These are phyloP conservation scores for Nycticebus coucang DNA, from an alignment of 2,113 vertebrate genomes.

Conservation along the genomic window DNA sequence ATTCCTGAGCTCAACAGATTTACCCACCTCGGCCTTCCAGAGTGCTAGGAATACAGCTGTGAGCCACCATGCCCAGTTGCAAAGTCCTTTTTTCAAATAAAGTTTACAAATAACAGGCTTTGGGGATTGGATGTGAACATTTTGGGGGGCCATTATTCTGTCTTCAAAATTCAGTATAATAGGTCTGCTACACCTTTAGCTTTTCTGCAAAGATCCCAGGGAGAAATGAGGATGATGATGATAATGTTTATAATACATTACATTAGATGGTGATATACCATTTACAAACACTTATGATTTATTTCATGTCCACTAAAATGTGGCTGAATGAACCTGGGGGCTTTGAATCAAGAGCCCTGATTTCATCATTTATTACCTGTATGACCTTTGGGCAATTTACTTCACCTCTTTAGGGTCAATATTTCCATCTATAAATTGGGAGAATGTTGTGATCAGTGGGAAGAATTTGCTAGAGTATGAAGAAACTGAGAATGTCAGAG, in stretches of 20 bases:
- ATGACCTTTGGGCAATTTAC: neutral
- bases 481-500: neutral
- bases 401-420: neutral
- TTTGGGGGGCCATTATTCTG: neutral
- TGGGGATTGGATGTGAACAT: no score
- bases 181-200: neutral
- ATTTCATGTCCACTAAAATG: neutral
- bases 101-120: no score
- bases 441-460: neutral
- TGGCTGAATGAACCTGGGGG: neutral
- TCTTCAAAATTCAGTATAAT: neutral
- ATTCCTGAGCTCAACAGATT: no score
- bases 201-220: neutral
- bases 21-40: no score
- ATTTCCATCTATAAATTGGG: neutral
- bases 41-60: no score
- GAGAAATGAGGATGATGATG: neutral
- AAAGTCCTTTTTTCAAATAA: neutral
- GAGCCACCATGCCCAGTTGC: neutral
- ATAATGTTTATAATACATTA: neutral
- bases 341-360: neutral
- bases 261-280: neutral
- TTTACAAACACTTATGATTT: neutral
- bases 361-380: neutral
- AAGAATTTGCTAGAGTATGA: neutral